Conservation (phyloP, 2,888 invertebrate species). For the Galeopsomyia nigrocyanea region DNA sequence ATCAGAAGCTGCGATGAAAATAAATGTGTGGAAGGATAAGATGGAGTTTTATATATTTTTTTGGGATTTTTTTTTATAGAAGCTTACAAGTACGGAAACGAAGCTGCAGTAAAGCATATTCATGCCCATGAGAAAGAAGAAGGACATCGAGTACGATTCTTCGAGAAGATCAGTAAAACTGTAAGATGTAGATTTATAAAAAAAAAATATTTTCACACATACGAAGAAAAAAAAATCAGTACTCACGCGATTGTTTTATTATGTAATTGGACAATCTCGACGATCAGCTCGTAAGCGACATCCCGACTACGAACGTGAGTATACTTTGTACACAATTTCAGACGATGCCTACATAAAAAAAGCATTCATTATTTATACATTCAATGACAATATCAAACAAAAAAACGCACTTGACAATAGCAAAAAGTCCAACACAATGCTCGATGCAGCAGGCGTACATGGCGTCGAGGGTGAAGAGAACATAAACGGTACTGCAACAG, state of each 20-base stretch:
- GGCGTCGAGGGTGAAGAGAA: slow-evolving; percentile 22
- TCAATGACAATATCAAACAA: too few species aligned
- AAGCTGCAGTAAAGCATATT: slow-evolving; percentile 22
- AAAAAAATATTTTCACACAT: too few species aligned
- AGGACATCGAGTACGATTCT: slow-evolving; percentile 13
- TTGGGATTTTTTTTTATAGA: not conserved
- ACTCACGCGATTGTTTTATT: slow-evolving; percentile 21
- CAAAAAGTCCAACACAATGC: slow-evolving; percentile 27
- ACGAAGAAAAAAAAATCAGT: too few species aligned
- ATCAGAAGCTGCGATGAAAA: slow-evolving; percentile 23
- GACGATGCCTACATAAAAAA: not conserved
- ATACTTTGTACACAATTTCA: slow-evolving; percentile 3
- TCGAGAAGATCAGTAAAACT: slow-evolving; percentile 19
- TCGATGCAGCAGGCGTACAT: slow-evolving; percentile 25
- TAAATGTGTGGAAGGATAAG: too few species aligned
- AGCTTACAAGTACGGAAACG: slow-evolving; percentile 14
- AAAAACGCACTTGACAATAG: slow-evolving; percentile 26
- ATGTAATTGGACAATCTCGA: slow-evolving; percentile 17
- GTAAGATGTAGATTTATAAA: not conserved
- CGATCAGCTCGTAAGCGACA: slow-evolving; percentile 5
- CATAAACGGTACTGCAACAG: slow-evolving; percentile 9
- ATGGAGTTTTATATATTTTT: not conserved
- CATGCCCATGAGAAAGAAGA: slow-evolving; percentile 24
- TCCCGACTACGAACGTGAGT: not conserved
- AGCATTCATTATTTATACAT: too few species aligned